These are phyloP conservation scores for Podotricha telesiphe DNA, from an alignment of 2,888 invertebrate genomes.

Conservation along the genomic window DNA sequence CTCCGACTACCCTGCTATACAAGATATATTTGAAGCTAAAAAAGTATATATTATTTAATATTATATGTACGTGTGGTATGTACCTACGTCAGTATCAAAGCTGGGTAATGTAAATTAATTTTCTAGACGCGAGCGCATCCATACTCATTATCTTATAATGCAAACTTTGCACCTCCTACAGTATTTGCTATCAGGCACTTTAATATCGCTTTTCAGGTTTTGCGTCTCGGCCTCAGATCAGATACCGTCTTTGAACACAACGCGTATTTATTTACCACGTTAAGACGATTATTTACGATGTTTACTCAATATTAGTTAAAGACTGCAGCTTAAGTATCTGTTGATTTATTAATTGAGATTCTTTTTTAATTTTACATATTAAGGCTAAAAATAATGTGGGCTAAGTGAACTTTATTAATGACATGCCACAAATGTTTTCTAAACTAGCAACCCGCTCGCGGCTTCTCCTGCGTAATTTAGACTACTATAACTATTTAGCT, in stretches of 20 bases:
- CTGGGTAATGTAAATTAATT: conserved; percentile 31
- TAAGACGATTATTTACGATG: conserved; percentile 80
- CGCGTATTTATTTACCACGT: conserved; percentile 79
- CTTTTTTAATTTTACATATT: background rate
- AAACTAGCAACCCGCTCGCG: too few relatives aligned
- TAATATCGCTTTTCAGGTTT: conserved; percentile 74
- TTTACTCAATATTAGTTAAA: conserved; percentile 74
- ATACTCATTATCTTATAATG: conserved; percentile 78
- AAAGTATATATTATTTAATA: too few relatives aligned
- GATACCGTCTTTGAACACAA: conserved; percentile 69
- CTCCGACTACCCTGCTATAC: too few relatives aligned
- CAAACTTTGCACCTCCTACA: conserved; percentile 72
- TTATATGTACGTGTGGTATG: background rate
- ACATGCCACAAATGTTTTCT: too few relatives aligned
- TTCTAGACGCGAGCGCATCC: conserved; percentile 53
- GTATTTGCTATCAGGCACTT: conserved; percentile 73
- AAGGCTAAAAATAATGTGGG: too few relatives aligned
- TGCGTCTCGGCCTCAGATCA: conserved; percentile 70
- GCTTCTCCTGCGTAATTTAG: too few relatives aligned
- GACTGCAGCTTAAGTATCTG: conserved; percentile 64
- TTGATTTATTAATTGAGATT: conserved; percentile 44
- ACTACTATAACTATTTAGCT: too few relatives aligned
- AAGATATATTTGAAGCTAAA: too few relatives aligned
- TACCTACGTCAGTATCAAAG: background rate
- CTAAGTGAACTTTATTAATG: too few relatives aligned